A percentile compares a stretch with the other conserved stretches of the same genome.
Conservation (phyloP, 1,140 invertebrate species). For the Hypothenemus hampei region DNA sequence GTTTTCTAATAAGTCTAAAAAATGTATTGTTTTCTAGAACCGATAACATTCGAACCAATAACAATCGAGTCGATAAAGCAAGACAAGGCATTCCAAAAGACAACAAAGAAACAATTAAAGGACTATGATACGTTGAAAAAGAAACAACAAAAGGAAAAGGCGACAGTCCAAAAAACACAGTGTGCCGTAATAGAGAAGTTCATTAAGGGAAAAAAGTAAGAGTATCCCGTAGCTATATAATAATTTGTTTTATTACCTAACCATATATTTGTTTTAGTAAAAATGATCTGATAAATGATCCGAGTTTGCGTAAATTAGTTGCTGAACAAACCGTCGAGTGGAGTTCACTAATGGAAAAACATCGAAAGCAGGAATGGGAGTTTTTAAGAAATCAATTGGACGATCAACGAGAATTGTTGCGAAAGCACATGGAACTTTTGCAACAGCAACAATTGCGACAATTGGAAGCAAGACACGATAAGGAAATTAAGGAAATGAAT, state of each 20-base stretch:
- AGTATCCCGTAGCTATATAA: not conserved
- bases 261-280: conserved; percentile 55
- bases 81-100: conserved; percentile 93
- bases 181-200: conserved; percentile 93
- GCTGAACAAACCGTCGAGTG: conserved; percentile 89
- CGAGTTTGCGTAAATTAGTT: conserved; percentile 73
- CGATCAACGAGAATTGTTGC: conserved; percentile 79
- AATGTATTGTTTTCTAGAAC: conserved; percentile 46
- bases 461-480: conserved; percentile 82
- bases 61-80: conserved; percentile 83
- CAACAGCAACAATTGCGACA: conserved; percentile 88
- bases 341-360: conserved; percentile 83
- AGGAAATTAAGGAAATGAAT: conserved; percentile 96
- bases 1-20: too few species aligned
- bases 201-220: conserved; percentile 86
- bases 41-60: conserved; percentile 84
- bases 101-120: conserved; percentile 94
- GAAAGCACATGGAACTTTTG: conserved; percentile 78
- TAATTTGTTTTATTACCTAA: not conserved
- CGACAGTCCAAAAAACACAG: conserved; percentile 88
- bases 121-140: conserved; percentile 90
- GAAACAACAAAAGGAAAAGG: conserved; percentile 89
- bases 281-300: conserved; percentile 73
- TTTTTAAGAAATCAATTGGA: conserved; percentile 75
- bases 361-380: conserved; percentile 90